Evolutionary conservation across 1,140 invertebrate species (phyloP), one percentile per base, ranked within the genome.

Genomic region (Drosophila bocqueti): DNA sequence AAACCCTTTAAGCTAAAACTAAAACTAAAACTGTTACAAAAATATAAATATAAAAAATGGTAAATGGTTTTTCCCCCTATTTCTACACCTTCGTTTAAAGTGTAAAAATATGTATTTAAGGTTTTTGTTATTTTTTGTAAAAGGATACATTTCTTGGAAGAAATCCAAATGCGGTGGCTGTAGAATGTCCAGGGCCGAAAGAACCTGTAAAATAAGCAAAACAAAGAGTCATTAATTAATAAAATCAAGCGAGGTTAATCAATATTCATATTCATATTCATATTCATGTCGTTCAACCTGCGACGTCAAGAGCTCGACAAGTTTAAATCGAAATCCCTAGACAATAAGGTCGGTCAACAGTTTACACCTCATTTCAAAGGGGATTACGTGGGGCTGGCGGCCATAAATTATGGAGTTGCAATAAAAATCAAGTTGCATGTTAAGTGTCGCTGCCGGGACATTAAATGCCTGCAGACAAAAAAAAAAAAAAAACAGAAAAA

Each of bases 111-210:
- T 5, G 16, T 63, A 21, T 49, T 42, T 52, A 64, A 2, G 34
- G 24, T 52, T 52, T 58, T 71, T 59, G 29, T 31, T 61, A 15
- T 1, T 15, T 42, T 58, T 54, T 65, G 46, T 74, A 77, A 95
- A 98, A 98, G 97, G 97, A 98, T 99, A 99, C 98, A 99, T 99
- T 97, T 99, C 98, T 94, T 99, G 98, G 95, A 99, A 99, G 95
- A 98, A 99, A 94, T 99, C 98, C 93, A 99, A 96, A 94, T 98
- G 97, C 81, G 98, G 98, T 81, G 98, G 98, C 94, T 99, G 98
- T 76, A 99, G 95, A 93, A 99, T 98, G 94, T 99, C 98, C 93
- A 98, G 94, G 76, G 98, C 98, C 90, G 98, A 98, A 83, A 99
- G 95, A 87, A 99, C 97, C 98, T 99, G 95, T 42, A 95, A 95